Percentiles rank a stretch among this genome's conserved stretches.
These are phyloP conservation scores for Huso huso DNA, from an alignment of 2,797 vertebrate genomes.

Conservation along the genomic window DNA sequence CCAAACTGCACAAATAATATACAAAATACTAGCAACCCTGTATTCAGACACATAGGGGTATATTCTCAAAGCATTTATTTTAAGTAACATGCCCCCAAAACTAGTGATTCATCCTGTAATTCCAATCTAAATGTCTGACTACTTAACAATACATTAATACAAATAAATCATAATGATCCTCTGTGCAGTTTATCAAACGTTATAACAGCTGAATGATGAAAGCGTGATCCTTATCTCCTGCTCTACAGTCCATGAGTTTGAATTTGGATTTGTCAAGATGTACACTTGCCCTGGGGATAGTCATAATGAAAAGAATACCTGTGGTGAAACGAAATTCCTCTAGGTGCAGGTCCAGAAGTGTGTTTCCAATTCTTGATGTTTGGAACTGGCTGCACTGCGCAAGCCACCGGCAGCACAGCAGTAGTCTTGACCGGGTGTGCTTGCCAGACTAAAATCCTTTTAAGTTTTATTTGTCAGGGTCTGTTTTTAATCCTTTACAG, in stretches of 20 bases:
- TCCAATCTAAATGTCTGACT: slow-evolving; percentile 13
- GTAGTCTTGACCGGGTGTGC: neutral
- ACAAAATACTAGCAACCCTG: slow-evolving; percentile 1
- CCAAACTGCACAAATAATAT: too few relatives aligned
- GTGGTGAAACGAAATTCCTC: neutral
- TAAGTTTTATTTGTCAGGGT: neutral
- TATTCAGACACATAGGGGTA: slow-evolving; percentile 10
- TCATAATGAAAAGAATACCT: neutral
- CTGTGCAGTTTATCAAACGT: slow-evolving; percentile 12
- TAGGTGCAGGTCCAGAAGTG: neutral
- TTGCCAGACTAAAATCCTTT: slow-evolving; percentile 1
- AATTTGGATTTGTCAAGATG: slow-evolving; percentile 7
- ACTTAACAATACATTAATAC: slow-evolving; percentile 11
- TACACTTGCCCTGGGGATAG: neutral
- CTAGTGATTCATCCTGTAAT: slow-evolving; percentile 2
- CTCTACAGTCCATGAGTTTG: neutral
- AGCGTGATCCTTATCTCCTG: neutral
- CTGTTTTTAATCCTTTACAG: neutral
- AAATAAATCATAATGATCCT: slow-evolving; percentile 13
- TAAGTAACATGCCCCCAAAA: too few relatives aligned
- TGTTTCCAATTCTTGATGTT: neutral
- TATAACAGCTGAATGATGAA: slow-evolving; percentile 3
- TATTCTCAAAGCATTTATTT: slow-evolving; percentile 9
- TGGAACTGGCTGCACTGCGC: neutral
- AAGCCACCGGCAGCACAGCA: neutral